phyloP scores from a whole-genome alignment of 1,140 invertebrate species.

The Brachionus manjavacas region DNA sequence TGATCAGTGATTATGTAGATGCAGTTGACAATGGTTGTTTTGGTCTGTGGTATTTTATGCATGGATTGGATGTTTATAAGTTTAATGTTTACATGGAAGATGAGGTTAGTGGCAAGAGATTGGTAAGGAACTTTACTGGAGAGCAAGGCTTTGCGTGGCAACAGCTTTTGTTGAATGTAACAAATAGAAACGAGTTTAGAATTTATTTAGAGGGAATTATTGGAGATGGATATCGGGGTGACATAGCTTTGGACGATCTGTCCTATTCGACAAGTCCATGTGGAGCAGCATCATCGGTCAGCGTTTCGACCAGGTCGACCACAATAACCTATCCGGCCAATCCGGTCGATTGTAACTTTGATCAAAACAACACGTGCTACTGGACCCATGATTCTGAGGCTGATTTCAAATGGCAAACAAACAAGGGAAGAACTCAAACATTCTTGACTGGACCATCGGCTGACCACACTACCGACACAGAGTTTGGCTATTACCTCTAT shows the following conservation, averaged over 20 bases:
- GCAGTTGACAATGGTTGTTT: neutral
- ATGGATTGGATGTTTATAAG: conserved; percentile 25
- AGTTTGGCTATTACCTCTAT: conserved; percentile 70
- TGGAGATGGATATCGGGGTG: conserved; percentile 45
- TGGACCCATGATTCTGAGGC: conserved; percentile 47
- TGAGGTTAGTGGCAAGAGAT: neutral
- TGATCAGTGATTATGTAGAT: conserved; percentile 58
- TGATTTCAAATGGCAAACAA: conserved; percentile 47
- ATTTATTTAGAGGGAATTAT: conserved; percentile 29
- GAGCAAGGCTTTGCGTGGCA: conserved; percentile 51
- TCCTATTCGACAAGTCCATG: conserved; percentile 12
- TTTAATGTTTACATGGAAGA: conserved; percentile 23
- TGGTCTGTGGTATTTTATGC: conserved; percentile 40
- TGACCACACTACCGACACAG: conserved; percentile 49
- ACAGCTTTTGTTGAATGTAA: conserved; percentile 46
- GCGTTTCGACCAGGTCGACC: conserved; percentile 29
- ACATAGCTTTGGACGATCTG: conserved; percentile 50
- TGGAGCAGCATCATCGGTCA: neutral
- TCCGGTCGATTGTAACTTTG: conserved; percentile 46
- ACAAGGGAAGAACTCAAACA: conserved; percentile 46
- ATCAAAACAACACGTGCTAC: conserved; percentile 44
- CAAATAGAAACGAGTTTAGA: conserved; percentile 43
- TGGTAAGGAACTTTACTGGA: conserved; percentile 45
- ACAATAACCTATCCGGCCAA: conserved; percentile 17
- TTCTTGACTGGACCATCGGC: conserved; percentile 47